Evolutionary conservation across 2,113 vertebrate species (phyloP).

Genomic region (Panthera leo): DNA sequence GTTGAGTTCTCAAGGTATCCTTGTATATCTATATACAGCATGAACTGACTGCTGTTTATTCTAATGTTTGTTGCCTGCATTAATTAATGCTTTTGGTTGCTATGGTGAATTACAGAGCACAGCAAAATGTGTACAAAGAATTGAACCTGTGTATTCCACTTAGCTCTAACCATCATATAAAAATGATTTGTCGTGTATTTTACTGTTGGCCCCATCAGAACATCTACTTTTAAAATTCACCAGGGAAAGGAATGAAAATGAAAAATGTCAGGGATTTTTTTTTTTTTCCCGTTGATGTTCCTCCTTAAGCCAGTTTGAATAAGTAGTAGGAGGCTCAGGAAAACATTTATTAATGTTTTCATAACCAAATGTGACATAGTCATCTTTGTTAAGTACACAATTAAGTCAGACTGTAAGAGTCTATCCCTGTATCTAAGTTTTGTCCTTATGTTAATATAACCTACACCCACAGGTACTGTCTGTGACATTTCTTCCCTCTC

Average conservation of each 20-base stretch:
- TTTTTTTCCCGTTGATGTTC: not conserved
- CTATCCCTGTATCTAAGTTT: not conserved
- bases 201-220: not conserved
- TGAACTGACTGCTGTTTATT: conserved; percentile 49
- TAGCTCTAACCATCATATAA: conserved; percentile 4
- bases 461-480: conserved; percentile 33
- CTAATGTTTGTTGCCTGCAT: conserved; percentile 40
- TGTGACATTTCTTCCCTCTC: conserved; percentile 25
- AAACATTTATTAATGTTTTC: conserved; percentile 60
- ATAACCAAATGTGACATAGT: not conserved
- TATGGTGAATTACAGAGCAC: conserved; percentile 56
- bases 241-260: not conserved
- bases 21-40: not conserved
- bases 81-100: conserved; percentile 68
- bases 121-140: conserved; percentile 40
- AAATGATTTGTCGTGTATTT: conserved; percentile 48
- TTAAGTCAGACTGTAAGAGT: not conserved
- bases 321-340: conserved; percentile 22
- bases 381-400: not conserved
- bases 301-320: conserved; percentile 15
- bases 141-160: conserved; percentile 42
- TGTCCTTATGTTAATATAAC: not conserved
- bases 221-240: conserved; percentile 57
- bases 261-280: conserved; percentile 43
- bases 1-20: conserved; percentile 9